These are phyloP conservation scores for Dendroctonus ponderosae DNA, from an alignment of 1,140 invertebrate genomes.

Conservation along the genomic window DNA sequence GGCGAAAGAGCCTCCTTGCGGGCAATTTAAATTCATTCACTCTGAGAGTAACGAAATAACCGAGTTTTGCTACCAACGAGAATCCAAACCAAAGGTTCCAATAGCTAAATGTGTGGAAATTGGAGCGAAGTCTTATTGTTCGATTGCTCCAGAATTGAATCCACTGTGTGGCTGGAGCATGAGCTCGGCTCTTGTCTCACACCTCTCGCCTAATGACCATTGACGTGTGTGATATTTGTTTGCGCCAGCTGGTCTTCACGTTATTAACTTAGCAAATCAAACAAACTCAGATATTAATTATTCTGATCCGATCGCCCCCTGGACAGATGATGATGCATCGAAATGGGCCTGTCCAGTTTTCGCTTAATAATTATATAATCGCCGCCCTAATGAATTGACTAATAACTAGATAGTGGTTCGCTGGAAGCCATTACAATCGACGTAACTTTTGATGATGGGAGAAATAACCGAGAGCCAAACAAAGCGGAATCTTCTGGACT, in stretches of 20 bases:
- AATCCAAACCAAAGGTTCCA: not conserved
- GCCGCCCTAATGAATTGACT: not conserved
- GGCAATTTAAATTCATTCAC: no score
- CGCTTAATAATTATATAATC: slow-evolving; percentile 17
- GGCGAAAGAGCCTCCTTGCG: no score
- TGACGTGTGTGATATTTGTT: slow-evolving; percentile 53
- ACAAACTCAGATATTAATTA: slow-evolving; percentile 51
- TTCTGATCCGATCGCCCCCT: slow-evolving; percentile 41
- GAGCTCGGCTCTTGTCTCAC: slow-evolving; percentile 14
- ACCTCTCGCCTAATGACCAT: slow-evolving; percentile 45
- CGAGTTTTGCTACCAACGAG: not conserved
- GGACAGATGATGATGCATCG: slow-evolving; percentile 17
- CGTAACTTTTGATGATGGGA: not conserved
- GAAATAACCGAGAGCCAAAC: no score
- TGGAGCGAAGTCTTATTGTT: no score
- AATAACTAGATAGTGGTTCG: not conserved
- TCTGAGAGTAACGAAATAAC: no score
- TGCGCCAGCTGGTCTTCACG: slow-evolving; percentile 50
- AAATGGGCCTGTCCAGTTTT: slow-evolving; percentile 6
- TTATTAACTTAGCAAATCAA: slow-evolving; percentile 53
- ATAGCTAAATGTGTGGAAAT: no score
- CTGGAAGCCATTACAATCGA: not conserved
- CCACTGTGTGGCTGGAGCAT: slow-evolving; percentile 4
- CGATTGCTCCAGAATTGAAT: no score
- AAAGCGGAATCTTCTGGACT: no score